Percentiles rank a stretch among this genome's conserved stretches.
phyloP scores from a whole-genome alignment of 2,888 invertebrate species.

The Tipula helvola region DNA sequence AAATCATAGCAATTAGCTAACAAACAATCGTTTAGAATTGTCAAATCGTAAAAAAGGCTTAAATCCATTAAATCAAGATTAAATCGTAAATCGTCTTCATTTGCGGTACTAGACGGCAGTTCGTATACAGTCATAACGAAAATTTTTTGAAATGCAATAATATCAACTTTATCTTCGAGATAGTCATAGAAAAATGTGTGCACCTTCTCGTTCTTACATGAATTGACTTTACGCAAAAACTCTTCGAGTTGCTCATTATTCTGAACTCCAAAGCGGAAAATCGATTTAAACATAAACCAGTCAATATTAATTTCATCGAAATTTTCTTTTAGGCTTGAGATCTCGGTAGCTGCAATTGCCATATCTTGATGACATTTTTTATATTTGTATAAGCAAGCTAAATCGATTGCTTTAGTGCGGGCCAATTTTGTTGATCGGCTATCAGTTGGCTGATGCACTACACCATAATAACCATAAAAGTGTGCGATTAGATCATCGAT shows the following conservation, averaged over 20 bases:
- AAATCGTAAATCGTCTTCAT: neutral
- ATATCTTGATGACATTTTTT: neutral
- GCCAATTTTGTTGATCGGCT: neutral
- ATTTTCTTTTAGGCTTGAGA: neutral
- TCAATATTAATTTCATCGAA: neutral
- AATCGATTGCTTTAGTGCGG: neutral
- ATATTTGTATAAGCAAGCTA: neutral
- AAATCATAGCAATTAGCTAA: neutral
- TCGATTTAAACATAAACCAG: neutral
- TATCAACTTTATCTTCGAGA: neutral
- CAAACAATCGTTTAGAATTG: neutral
- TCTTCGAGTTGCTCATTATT: neutral
- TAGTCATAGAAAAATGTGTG: neutral
- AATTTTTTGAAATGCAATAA: neutral
- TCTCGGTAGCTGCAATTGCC: neutral
- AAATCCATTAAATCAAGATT: neutral
- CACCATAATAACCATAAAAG: neutral
- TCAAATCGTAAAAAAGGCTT: neutral
- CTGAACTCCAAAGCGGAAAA: neutral
- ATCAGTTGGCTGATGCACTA: neutral
- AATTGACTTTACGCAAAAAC: neutral
- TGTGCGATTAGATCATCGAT: neutral
- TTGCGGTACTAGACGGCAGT: neutral
- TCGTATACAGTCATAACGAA: neutral
- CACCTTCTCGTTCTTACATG: neutral